Evolutionary conservation across 2,113 vertebrate species (phyloP).

Genomic region (Tauraco erythrolophus): DNA sequence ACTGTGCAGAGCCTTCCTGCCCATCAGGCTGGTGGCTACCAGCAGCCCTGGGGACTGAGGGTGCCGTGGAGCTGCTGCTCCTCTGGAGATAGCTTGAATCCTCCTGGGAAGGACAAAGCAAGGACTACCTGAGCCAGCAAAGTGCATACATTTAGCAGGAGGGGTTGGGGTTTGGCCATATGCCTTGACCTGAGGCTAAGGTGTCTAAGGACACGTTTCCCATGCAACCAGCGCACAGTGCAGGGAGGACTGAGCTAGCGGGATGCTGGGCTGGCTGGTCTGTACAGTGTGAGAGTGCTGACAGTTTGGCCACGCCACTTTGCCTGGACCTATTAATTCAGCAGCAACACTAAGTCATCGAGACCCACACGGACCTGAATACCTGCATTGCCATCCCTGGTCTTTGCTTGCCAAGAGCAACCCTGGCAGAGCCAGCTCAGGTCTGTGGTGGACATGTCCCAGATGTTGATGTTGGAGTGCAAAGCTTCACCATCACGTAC

Average conservation of each 20-base stretch:
- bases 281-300: rapidly evolving
- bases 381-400: background rate
- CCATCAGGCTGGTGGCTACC: background rate
- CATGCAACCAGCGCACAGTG: background rate
- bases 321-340: background rate
- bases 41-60: background rate
- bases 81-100: background rate
- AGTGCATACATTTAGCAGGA: background rate
- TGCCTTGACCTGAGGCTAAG: background rate
- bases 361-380: background rate
- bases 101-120: background rate
- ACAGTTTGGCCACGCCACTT: background rate
- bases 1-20: background rate
- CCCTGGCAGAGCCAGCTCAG: background rate
- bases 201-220: background rate
- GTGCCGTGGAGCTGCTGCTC: background rate
- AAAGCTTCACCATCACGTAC: background rate
- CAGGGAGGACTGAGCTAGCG: background rate
- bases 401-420: background rate
- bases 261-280: background rate
- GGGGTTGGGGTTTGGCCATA: background rate
- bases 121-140: background rate
- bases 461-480: background rate
- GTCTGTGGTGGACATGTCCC: background rate
- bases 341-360: background rate